Conservation (phyloP, 2,797 vertebrate species). For the Sebastes goodei region DNA sequence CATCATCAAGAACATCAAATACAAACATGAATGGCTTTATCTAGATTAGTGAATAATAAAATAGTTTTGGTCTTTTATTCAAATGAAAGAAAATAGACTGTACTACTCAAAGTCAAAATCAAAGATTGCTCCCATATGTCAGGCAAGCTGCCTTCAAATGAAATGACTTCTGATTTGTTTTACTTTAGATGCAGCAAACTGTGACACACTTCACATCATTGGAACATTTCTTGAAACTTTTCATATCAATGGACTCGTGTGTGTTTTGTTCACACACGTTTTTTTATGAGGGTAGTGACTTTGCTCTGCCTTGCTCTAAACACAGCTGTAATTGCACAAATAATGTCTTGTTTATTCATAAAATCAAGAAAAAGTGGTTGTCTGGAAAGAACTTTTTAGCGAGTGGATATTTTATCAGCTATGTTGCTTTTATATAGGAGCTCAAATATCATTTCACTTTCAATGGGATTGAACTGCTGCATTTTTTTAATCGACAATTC, state of each 20-base stretch:
- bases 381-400: neutral
- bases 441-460: neutral
- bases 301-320: neutral
- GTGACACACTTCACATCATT: neutral
- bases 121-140: neutral
- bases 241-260: neutral
- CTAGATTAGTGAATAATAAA: neutral
- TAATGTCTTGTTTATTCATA: neutral
- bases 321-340: neutral
- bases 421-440: neutral
- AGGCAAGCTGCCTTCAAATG: neutral
- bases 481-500: neutral
- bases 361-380: neutral
- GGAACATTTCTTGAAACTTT: neutral
- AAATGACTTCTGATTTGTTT: neutral
- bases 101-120: neutral
- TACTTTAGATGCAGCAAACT: neutral
- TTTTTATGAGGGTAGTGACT: neutral
- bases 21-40: neutral
- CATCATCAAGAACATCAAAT: neutral
- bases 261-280: neutral
- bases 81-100: neutral
- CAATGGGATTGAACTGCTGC: too few species aligned
- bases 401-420: neutral
- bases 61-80: neutral